These are phyloP conservation scores for Beroe forskalii DNA, from an alignment of 37 sponge, comb jelly and placozoan genomes.

Conservation along the genomic window DNA sequence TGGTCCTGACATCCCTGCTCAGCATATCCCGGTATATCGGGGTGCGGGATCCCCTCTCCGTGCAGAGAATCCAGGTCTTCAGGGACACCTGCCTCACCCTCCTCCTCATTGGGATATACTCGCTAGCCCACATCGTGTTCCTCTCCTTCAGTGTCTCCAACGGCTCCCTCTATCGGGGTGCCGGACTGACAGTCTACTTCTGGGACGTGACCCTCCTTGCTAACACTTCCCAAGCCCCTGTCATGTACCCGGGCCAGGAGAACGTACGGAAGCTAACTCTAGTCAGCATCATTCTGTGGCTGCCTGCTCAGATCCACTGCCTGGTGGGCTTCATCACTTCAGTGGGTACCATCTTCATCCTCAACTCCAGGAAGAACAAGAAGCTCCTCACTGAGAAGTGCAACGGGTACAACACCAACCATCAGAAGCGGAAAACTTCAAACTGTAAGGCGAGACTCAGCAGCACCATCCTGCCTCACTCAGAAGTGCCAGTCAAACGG, in stretches of 20 bases:
- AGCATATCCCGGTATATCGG: not conserved
- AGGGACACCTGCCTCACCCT: not conserved
- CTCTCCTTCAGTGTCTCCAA: not conserved
- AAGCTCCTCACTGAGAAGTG: too few relatives aligned
- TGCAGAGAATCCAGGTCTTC: not conserved
- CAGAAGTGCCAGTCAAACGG: not conserved
- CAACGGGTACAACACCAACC: too few relatives aligned
- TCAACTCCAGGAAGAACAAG: not conserved
- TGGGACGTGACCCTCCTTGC: constrained; percentile 1
- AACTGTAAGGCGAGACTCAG: not conserved
- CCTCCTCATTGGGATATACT: not conserved
- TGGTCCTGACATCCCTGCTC: constrained; percentile 23
- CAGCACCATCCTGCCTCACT: not conserved
- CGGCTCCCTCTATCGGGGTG: not conserved
- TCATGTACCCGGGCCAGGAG: not conserved
- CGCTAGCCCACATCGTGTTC: not conserved
- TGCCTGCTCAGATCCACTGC: not conserved
- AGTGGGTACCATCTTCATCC: not conserved
- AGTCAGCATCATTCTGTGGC: not conserved
- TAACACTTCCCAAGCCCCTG: not conserved
- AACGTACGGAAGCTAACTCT: not conserved
- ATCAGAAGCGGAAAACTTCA: not conserved
- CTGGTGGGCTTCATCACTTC: not conserved
- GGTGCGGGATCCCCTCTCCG: not conserved
- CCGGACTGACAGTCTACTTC: constrained; percentile 18